Evolutionary conservation across 2,888 invertebrate genomes (phyloP).

Genomic region (Dexiosoma caninum): DNA sequence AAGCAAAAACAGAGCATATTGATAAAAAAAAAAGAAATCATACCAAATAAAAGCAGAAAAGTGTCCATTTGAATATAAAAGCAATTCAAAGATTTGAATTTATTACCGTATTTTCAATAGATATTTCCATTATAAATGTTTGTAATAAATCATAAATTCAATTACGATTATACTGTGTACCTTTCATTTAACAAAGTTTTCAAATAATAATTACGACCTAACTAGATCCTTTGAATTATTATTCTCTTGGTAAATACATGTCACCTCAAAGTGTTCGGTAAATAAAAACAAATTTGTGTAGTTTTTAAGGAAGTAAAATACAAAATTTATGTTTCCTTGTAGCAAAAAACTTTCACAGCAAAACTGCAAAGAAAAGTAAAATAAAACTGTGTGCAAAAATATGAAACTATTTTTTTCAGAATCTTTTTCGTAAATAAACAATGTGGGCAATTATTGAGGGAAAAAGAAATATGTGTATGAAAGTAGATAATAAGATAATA

Average conservation of each 20-base stretch:
- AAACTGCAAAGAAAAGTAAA: not conserved
- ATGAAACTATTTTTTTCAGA: not conserved
- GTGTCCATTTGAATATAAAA: not conserved
- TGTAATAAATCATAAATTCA: constrained; percentile 31
- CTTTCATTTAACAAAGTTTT: constrained; percentile 1
- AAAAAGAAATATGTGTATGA: too few relatives aligned
- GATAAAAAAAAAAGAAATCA: not conserved
- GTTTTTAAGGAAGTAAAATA: constrained; percentile 18
- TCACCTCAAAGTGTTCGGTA: not conserved
- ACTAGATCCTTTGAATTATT: constrained; percentile 1
- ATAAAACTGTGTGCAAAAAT: not conserved
- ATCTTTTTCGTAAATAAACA: not conserved
- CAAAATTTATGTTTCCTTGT: constrained; percentile 34
- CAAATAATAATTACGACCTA: constrained; percentile 23
- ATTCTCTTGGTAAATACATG: not conserved
- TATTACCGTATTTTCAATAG: constrained; percentile 8
- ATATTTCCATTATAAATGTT: constrained; percentile 22
- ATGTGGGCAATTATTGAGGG: not conserved
- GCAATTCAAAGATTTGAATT: constrained; percentile 17
- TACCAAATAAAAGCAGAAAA: too few relatives aligned
- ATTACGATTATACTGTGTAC: not conserved
- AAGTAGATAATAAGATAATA: not conserved
- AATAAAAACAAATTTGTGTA: constrained; percentile 19
- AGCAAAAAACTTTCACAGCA: not conserved
- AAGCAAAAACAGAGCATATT: constrained; percentile 17